Conservation (phyloP, 2,113 vertebrate species). For the Ceuthmochares aereus region DNA sequence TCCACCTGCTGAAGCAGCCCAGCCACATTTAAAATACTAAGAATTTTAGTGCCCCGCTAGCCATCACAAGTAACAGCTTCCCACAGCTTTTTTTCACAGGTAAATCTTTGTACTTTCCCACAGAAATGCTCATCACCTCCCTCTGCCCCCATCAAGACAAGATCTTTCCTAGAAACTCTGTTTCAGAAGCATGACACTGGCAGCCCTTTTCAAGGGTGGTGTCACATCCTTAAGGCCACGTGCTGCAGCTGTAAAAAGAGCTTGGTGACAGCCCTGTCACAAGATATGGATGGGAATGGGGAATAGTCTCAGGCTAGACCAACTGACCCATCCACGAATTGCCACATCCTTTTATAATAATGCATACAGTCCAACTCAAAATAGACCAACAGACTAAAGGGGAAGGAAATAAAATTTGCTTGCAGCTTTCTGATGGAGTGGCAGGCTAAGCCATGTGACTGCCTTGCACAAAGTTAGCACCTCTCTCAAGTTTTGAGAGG, state of each 20-base stretch:
- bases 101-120: neutral
- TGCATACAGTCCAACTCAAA: rapidly evolving
- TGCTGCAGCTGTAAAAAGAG: neutral
- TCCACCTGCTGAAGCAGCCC: neutral
- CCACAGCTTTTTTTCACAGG: neutral
- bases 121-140: neutral
- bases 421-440: neutral
- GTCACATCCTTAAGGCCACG: neutral
- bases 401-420: constrained; percentile 15
- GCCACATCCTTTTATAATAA: neutral
- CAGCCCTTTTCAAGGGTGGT: neutral
- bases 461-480: rapidly evolving
- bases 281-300: neutral
- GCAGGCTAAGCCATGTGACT: neutral
- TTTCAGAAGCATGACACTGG: neutral
- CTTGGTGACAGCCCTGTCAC: neutral
- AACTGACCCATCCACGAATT: constrained; percentile 2
- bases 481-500: neutral
- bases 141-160: neutral
- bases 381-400: neutral
- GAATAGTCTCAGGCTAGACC: neutral
- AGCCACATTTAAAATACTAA: neutral
- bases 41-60: neutral
- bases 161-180: neutral
- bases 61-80: neutral